These are phyloP conservation scores for Pachyrhynchus sulphureomaculatus DNA, from an alignment of 1,140 invertebrate species.

Conservation along the genomic window DNA sequence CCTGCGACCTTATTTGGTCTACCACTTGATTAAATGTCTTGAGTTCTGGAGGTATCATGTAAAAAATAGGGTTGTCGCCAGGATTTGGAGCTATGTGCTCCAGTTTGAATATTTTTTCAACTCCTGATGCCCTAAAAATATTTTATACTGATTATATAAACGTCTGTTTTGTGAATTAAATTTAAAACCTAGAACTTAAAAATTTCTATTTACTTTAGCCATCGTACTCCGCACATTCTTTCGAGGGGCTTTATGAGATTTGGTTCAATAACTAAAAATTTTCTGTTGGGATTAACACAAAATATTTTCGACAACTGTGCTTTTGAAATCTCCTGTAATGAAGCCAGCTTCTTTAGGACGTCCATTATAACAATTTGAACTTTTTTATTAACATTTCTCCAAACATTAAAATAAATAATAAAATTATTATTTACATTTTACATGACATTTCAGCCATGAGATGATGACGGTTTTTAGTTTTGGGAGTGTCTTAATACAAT, in stretches of 20 bases:
- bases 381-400: too few species aligned
- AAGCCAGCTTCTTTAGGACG: conserved; percentile 43
- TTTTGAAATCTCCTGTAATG: conserved; percentile 48
- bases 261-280: conserved; percentile 79
- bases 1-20: conserved; percentile 68
- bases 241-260: conserved; percentile 81
- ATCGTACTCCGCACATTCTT: conserved; percentile 72
- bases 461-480: too few species aligned
- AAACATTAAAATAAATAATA: too few species aligned
- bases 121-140: conserved; percentile 72
- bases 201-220: conserved; percentile 73
- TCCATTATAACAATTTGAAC: conserved; percentile 26
- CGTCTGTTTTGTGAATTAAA: not conserved
- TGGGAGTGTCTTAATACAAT: too few species aligned
- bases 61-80: conserved; percentile 55
- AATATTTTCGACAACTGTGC: conserved; percentile 46
- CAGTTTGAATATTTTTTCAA: conserved; percentile 87
- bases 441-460: too few species aligned
- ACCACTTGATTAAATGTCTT: conserved; percentile 74
- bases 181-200: too few species aligned
- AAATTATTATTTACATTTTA: too few species aligned
- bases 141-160: conserved; percentile 9
- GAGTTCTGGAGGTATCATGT: conserved; percentile 73
- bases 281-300: conserved; percentile 60
- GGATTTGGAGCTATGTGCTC: conserved; percentile 61